Base-by-base conservation (phyloP, 2,797 vertebrate genomes). In the Silurus aristotelis region DNA sequence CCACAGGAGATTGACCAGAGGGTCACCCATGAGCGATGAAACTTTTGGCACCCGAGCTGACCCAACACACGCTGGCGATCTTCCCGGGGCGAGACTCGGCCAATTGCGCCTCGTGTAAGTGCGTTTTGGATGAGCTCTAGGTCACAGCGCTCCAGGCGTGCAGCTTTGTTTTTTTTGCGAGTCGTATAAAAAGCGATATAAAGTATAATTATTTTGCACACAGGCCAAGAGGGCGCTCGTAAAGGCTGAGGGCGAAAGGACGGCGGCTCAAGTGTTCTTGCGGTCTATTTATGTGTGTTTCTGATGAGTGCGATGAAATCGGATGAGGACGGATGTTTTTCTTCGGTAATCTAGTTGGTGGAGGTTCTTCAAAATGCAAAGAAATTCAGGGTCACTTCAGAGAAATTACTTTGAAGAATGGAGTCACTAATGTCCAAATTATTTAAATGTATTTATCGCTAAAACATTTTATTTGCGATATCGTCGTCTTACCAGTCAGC, bases 11-110 rank as follows among this genome's bases (percentile, higher is more conserved):
- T 64, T 81, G 80, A 68, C 80, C 80, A 68, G 80, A 68, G 80
- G 63, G 80, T 81, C 80, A 67, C 80, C 80, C 48, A 22, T 81
- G 80, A 81, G 80, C 64, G 25, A 81, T 81, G 77, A 81, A 68
- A 68, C 63, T 31, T 68, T 55, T 81, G 64, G 80, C 64, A 68
- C 25, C 64, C 5, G 46, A 20, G 25, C 64, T 68, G 64, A 81
- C 80, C 64, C 31, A 31, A 31, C 80, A 68, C 61, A 67, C 64
- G 1, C 63, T 81, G 80, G 80, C 64, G 22, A 27, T 68, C 79
- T 81, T 81, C 79, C 79, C 64, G 31, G 48, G 64, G 46, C 12
- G 64, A 58, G 80, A 68, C 80, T 81, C 48, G 5, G 80, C 80
- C 80, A 81, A 81, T 68, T 55, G 80, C 48, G 25, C 48, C 80